These are phyloP conservation scores for Malurus alboscapulatus DNA, from an alignment of 2,113 vertebrate species.

Conservation along the genomic window DNA sequence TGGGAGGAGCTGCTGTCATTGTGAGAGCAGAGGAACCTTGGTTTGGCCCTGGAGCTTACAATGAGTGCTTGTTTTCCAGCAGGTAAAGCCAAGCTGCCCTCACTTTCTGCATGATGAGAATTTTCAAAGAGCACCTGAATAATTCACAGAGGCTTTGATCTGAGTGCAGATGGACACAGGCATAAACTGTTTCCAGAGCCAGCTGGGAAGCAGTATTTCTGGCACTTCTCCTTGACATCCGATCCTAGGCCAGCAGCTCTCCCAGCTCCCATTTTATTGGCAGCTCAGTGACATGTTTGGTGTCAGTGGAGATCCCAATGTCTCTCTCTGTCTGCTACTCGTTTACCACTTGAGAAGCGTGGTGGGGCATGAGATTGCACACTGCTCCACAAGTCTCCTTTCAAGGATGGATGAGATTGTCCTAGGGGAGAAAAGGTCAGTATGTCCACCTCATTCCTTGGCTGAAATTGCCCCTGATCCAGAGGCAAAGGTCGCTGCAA, in stretches of 20 bases:
- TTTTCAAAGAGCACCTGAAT: slow-evolving; percentile 80
- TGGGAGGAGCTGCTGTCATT: background rate
- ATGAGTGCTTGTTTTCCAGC: slow-evolving; percentile 44
- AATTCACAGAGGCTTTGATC: slow-evolving; percentile 82
- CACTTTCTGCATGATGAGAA: slow-evolving; percentile 32
- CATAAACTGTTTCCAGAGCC: slow-evolving; percentile 76
- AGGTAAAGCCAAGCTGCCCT: slow-evolving; percentile 48
- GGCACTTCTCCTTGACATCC: slow-evolving; percentile 56
- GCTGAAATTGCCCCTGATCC: background rate
- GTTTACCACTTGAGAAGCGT: background rate
- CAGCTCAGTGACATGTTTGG: background rate
- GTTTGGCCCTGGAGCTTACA: slow-evolving; percentile 22
- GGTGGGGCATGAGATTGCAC: background rate
- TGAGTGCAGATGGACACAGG: slow-evolving; percentile 60
- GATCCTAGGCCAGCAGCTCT: slow-evolving; percentile 54
- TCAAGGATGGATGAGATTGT: background rate
- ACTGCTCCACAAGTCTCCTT: background rate
- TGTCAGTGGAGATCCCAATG: background rate
- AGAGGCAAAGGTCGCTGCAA: background rate
- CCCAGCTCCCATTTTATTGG: background rate
- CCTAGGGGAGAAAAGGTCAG: background rate
- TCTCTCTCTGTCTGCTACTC: background rate
- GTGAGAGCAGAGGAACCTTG: background rate
- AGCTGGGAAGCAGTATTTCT: slow-evolving; percentile 78
- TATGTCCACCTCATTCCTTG: background rate